Evolutionary conservation across 2,888 invertebrate species (phyloP).

Genomic region (Cylindroiulus punctatus): DNA sequence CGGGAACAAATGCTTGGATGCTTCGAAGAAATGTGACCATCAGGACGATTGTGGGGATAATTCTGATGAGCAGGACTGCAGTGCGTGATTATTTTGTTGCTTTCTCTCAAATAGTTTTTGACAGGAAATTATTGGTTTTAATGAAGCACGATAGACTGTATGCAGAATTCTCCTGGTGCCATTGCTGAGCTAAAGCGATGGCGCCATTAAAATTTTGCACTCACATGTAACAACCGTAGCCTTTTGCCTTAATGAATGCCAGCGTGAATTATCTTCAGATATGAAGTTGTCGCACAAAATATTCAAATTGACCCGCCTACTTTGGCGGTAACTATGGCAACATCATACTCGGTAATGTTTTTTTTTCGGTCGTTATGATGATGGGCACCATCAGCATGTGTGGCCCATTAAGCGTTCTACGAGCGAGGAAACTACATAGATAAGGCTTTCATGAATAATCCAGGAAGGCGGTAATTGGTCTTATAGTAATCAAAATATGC

Average conservation of each 20-base stretch:
- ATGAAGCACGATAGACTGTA: neutral
- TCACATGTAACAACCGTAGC: neutral
- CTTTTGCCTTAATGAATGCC: neutral
- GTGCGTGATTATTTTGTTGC: constrained; percentile 69
- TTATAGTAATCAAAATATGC: constrained; percentile 40
- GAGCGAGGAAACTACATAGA: neutral
- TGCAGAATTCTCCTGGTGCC: neutral
- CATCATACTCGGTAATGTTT: neutral
- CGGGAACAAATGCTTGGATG: constrained; percentile 83
- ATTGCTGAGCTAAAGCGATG: neutral
- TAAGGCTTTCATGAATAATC: constrained; percentile 23
- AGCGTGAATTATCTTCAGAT: neutral
- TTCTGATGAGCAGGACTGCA: constrained; percentile 89
- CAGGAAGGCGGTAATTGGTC: constrained; percentile 44
- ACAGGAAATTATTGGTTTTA: no score
- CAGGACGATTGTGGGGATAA: constrained; percentile 90
- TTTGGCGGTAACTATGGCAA: neutral
- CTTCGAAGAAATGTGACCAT: constrained; percentile 82
- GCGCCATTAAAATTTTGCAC: neutral
- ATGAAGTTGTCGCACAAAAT: neutral
- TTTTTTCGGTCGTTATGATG: neutral
- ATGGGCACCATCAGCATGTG: constrained; percentile 34
- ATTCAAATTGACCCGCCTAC: constrained; percentile 12
- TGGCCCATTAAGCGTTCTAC: neutral
- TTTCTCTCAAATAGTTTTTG: neutral